phyloP scores from a whole-genome alignment of 1,140 invertebrate species.

The fruit fly (Drosophila melanogaster) region Release_6_plus_ISO1_MT NT_033777.3:29304001-29304500 shows the following conservation, averaged over 20 bases:
- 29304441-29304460: neutral
- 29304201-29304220: constrained; percentile 68
- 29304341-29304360: constrained; percentile 76
- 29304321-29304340: constrained; percentile 71
- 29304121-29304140: constrained; percentile 47
- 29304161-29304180: constrained; percentile 17
- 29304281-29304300: constrained; percentile 77
- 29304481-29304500: constrained; percentile 30
- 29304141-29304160: constrained; percentile 14
- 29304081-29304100: constrained; percentile 66
- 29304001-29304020: constrained; percentile 72
- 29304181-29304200: constrained; percentile 63
- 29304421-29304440: constrained; percentile 48
- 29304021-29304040: constrained; percentile 60
- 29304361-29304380: constrained; percentile 36
- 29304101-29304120: constrained; percentile 81
- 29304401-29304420: constrained; percentile 74
- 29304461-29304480: constrained; percentile 7
- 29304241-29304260: constrained; percentile 32
- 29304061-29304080: constrained; percentile 4
- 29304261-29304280: constrained; percentile 77
- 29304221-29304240: constrained; percentile 23
- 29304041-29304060: constrained; percentile 34
- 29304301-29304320: constrained; percentile 52
- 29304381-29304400: constrained; percentile 75